Evolutionary conservation across 2,797 vertebrate species (phyloP).

Genomic region (Bovichtus variegatus): DNA sequence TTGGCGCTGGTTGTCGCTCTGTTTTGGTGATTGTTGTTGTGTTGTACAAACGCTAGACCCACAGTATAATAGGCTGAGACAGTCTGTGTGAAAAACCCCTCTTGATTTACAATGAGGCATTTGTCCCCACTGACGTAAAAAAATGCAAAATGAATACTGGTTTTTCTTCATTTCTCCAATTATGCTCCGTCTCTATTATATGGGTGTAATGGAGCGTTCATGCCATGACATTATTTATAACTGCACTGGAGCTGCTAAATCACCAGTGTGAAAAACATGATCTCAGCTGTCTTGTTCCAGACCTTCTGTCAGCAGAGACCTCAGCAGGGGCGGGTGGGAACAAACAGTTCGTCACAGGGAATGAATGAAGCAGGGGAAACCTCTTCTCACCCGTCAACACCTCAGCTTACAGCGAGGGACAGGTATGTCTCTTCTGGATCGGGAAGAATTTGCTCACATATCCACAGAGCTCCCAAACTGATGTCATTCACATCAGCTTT

Average conservation of each 20-base stretch:
- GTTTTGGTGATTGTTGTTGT: conserved; percentile 78
- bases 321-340: conserved; percentile 8
- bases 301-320: conserved; percentile 39
- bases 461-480: conserved; percentile 26
- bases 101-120: conserved; percentile 54
- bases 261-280: conserved; percentile 71
- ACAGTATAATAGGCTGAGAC: conserved; percentile 12
- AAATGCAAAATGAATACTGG: conserved; percentile 39
- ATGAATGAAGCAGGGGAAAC: conserved; percentile 28
- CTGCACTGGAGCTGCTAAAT: conserved; percentile 48
- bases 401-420: conserved; percentile 1
- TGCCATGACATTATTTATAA: conserved; percentile 56
- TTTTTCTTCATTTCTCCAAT: conserved; percentile 34
- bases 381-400: conserved; percentile 9
- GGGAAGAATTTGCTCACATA: conserved; percentile 20
- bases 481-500: conserved; percentile 20
- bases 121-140: conserved; percentile 49
- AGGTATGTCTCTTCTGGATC: conserved; percentile 23
- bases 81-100: conserved; percentile 7
- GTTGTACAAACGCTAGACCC: conserved; percentile 56
- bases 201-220: conserved; percentile 33
- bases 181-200: conserved; percentile 22
- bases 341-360: conserved; percentile 25
- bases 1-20: conserved; percentile 49
- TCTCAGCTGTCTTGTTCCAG: conserved; percentile 60